Conservation (phyloP, 1,140 invertebrate species). For the Cydia strobilella region DNA sequence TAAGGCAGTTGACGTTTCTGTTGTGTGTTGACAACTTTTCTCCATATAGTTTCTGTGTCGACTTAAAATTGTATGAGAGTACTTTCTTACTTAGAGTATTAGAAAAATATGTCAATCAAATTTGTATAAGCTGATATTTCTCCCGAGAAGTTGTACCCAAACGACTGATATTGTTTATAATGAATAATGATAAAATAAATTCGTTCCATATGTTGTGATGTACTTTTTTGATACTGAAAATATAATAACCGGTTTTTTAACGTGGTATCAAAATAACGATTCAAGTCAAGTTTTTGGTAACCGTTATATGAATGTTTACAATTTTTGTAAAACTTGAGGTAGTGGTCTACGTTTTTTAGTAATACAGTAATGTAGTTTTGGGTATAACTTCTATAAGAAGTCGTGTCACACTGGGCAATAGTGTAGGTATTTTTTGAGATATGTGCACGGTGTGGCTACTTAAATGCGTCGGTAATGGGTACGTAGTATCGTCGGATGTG, state of each 20-base stretch:
- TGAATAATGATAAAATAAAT: background rate
- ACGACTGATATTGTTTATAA: conserved; percentile 17
- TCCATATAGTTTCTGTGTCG: background rate
- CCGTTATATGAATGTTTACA: background rate
- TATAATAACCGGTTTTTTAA: conserved; percentile 1
- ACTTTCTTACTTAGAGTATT: background rate
- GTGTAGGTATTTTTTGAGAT: background rate
- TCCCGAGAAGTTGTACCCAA: conserved; percentile 12
- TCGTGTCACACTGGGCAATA: background rate
- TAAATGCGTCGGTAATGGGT: background rate
- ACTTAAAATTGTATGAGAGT: background rate
- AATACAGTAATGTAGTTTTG: background rate
- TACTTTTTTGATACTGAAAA: conserved; percentile 9
- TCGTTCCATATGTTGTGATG: conserved; percentile 18
- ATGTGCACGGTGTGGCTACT: background rate
- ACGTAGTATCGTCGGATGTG: background rate
- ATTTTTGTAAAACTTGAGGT: background rate
- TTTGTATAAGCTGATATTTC: background rate
- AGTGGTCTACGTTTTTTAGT: background rate
- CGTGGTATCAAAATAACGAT: background rate
- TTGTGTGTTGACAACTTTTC: background rate
- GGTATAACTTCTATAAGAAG: conserved; percentile 4
- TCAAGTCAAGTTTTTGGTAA: background rate
- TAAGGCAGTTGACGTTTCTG: no score
- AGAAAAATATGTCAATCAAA: conserved; percentile 10